Percentiles rank a stretch among this genome's conserved stretches.
Evolutionary conservation across 2,888 invertebrate genomes (phyloP).

Genomic region (Lithophane leautieri): DNA sequence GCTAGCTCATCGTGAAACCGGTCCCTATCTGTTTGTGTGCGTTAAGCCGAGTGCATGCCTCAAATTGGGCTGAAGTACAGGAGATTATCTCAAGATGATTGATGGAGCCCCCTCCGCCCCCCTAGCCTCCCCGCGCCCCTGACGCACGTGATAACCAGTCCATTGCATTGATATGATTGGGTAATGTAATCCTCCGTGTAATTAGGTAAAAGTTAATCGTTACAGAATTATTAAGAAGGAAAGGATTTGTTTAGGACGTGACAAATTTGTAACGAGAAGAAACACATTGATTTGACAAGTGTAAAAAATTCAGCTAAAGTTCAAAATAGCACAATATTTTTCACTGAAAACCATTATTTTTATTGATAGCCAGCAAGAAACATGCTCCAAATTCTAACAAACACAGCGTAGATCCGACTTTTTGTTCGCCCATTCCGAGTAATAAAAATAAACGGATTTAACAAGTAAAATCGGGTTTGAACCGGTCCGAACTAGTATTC

Average conservation of each 20-base stretch:
- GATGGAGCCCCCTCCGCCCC: constrained; percentile 80
- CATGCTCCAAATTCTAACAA: constrained; percentile 32
- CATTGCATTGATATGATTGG: constrained; percentile 66
- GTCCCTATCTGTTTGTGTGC: constrained; percentile 74
- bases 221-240: constrained; percentile 21
- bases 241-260: constrained; percentile 28
- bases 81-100: constrained; percentile 92
- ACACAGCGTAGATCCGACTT: constrained; percentile 51
- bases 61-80: constrained; percentile 90
- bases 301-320: not conserved
- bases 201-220: constrained; percentile 68
- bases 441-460: constrained; percentile 66
- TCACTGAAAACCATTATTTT: constrained; percentile 25
- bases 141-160: constrained; percentile 61
- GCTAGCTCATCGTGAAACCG: constrained; percentile 61
- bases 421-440: constrained; percentile 55
- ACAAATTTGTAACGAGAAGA: constrained; percentile 10
- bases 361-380: constrained; percentile 44
- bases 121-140: constrained; percentile 14
- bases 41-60: constrained; percentile 87
- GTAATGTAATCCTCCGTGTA: constrained; percentile 70
- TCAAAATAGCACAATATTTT: constrained; percentile 18
- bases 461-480: constrained; percentile 62
- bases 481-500: constrained; percentile 60
- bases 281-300: not conserved